Conservation (phyloP, 2,113 vertebrate genomes). For the Synchiropus splendidus region DNA sequence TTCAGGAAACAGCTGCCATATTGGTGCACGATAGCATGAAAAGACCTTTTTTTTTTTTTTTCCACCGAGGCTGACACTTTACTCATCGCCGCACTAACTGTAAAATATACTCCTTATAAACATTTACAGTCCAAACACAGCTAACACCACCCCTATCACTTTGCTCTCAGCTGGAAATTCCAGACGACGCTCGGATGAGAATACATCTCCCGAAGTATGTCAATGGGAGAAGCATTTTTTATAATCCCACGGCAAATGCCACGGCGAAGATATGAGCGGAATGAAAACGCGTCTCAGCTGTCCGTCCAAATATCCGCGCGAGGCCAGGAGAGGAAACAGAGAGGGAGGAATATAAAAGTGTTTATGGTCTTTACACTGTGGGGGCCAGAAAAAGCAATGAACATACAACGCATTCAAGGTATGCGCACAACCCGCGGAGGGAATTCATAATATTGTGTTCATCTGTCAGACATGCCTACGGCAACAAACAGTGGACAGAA, state of each 20-base stretch:
- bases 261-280: conserved; percentile 19
- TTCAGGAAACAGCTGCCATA: conserved; percentile 66
- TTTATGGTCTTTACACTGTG: no score
- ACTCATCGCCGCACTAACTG: conserved; percentile 8
- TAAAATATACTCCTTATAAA: conserved; percentile 55
- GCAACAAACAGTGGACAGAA: no score
- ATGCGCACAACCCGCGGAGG: no score
- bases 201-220: conserved; percentile 17
- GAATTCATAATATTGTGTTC: no score
- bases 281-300: conserved; percentile 1
- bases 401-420: no score
- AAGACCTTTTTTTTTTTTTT: conserved; percentile 58
- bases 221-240: conserved; percentile 25
- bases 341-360: no score
- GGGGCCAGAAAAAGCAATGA: no score
- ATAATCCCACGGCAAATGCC: conserved; percentile 25
- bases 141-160: conserved; percentile 47
- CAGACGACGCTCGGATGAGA: conserved; percentile 34
- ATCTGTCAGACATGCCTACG: no score
- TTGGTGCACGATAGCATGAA: conserved; percentile 56
- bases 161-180: conserved; percentile 32
- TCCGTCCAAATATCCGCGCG: conserved; percentile 5
- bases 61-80: no score
- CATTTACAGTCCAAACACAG: conserved; percentile 65
- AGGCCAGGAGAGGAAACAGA: conserved; percentile 27